Conservation (phyloP, 2,888 invertebrate genomes). For the Argyra leucocephala region DNA sequence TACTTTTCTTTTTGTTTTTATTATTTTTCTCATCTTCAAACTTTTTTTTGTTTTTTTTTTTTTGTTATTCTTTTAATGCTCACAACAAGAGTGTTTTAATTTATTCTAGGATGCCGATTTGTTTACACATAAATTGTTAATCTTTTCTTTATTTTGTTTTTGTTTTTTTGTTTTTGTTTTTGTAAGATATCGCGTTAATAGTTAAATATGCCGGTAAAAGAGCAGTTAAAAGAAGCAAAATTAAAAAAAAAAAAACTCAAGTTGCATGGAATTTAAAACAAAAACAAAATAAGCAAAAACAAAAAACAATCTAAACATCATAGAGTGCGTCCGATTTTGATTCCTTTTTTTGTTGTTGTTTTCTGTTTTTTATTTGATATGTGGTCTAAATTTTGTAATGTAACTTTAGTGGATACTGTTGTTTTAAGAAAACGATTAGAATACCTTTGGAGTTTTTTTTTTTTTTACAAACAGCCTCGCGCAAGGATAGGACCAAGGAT, state of each 20-base stretch:
- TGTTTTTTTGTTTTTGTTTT: background rate
- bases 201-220: conserved; percentile 1
- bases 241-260: background rate
- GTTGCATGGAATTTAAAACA: background rate
- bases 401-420: too few relatives aligned
- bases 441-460: too few relatives aligned
- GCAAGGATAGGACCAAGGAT: too few relatives aligned
- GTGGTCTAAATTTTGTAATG: too few relatives aligned
- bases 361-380: background rate
- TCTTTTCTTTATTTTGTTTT: background rate
- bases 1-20: background rate
- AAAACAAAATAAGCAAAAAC: background rate
- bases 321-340: background rate
- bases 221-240: background rate
- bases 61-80: background rate
- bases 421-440: background rate
- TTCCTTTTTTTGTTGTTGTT: background rate
- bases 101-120: conserved; percentile 9
- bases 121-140: conserved; percentile 8
- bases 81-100: conserved; percentile 6
- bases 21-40: too few relatives aligned
- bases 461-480: too few relatives aligned
- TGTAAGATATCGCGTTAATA: background rate
- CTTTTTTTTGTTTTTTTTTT: too few relatives aligned
- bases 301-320: background rate